These are phyloP conservation scores for Okamejei kenojei DNA, from an alignment of 2,797 vertebrate species.

Conservation along the genomic window DNA sequence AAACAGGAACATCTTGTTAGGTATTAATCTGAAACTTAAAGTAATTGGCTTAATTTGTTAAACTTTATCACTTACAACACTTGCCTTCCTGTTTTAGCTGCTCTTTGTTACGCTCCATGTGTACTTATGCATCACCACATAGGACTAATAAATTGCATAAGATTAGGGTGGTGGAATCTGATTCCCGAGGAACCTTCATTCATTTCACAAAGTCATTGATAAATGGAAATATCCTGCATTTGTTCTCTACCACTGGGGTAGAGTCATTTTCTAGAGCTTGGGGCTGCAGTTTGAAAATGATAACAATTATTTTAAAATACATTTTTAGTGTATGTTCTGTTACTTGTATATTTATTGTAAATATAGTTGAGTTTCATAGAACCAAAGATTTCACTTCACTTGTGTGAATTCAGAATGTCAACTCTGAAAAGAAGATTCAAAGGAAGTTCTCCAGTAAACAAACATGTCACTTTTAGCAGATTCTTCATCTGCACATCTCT, in stretches of 20 bases:
- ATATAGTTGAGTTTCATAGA: not conserved
- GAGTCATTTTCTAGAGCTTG: not conserved
- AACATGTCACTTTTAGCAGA: not conserved
- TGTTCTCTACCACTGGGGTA: not conserved
- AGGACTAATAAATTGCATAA: constrained; percentile 59
- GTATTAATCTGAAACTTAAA: constrained; percentile 87
- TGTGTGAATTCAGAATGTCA: not conserved
- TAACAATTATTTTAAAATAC: not conserved
- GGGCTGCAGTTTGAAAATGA: not conserved
- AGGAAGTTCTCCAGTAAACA: not conserved
- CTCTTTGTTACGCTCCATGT: constrained; percentile 71
- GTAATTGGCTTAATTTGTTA: constrained; percentile 92
- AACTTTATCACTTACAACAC: constrained; percentile 80
- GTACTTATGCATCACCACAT: constrained; percentile 64
- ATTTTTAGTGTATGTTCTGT: not conserved
- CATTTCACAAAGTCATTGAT: constrained; percentile 24
- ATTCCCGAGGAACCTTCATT: not conserved
- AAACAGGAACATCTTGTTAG: constrained; percentile 92
- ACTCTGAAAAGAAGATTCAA: not conserved
- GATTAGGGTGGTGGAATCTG: constrained; percentile 22
- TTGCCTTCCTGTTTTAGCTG: constrained; percentile 50
- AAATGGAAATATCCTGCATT: not conserved
- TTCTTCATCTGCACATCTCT: not conserved
- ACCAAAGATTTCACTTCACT: not conserved
- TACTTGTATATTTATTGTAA: not conserved